Evolutionary conservation across 2,888 invertebrate genomes (phyloP).

Genomic region (Pyrrhia umbra): DNA sequence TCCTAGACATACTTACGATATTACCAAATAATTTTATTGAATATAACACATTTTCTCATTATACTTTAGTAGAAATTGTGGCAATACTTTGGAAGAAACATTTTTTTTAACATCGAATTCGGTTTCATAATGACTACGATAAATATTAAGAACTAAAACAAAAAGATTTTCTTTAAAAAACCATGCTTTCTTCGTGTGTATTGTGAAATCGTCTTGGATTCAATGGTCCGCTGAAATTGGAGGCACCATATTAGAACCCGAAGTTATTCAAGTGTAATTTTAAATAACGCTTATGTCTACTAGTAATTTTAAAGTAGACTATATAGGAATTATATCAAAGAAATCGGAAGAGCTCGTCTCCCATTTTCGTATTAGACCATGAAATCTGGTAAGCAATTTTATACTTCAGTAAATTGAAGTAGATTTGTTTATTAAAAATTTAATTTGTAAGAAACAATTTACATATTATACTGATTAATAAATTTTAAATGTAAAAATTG

Average conservation of each 20-base stretch:
- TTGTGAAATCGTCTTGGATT: slow-evolving; percentile 48
- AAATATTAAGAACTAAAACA: slow-evolving; percentile 43
- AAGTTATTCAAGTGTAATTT: slow-evolving; percentile 55
- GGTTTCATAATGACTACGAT: slow-evolving; percentile 79
- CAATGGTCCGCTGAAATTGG: slow-evolving; percentile 55
- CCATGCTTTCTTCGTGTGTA: slow-evolving; percentile 63
- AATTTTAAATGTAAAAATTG: slow-evolving; percentile 48
- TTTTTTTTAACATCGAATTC: slow-evolving; percentile 80
- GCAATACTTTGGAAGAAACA: slow-evolving; percentile 87
- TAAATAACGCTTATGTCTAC: slow-evolving; percentile 62
- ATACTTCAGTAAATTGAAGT: slow-evolving; percentile 62
- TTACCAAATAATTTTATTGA: slow-evolving; percentile 67
- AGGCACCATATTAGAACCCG: slow-evolving; percentile 58
- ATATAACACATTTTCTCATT: slow-evolving; percentile 70
- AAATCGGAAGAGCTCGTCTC: slow-evolving; percentile 55
- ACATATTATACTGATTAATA: slow-evolving; percentile 53
- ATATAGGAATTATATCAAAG: slow-evolving; percentile 61
- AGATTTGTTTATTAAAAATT: slow-evolving; percentile 54
- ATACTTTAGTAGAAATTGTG: slow-evolving; percentile 81
- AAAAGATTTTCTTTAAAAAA: slow-evolving; percentile 47
- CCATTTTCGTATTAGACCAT: slow-evolving; percentile 58
- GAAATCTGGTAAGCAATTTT: slow-evolving; percentile 57
- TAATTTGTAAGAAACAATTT: slow-evolving; percentile 57
- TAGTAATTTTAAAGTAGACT: slow-evolving; percentile 58
- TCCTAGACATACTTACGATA: slow-evolving; percentile 66